Evolutionary conservation across 1,140 invertebrate species (phyloP).

Genomic region (Acromyrmex heyeri): DNA sequence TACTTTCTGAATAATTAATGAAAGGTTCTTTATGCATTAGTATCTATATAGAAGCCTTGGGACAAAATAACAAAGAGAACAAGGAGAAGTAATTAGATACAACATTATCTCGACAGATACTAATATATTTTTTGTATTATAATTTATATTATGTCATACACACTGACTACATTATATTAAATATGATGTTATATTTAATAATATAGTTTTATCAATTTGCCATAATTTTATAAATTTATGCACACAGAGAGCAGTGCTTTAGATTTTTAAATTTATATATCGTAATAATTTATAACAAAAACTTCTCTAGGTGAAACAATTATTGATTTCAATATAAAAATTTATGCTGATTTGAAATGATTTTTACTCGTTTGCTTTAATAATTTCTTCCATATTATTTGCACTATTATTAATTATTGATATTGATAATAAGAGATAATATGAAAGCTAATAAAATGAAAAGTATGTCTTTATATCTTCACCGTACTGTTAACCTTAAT

Average conservation of each 20-base stretch:
- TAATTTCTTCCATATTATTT: background rate
- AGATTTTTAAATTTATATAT: background rate
- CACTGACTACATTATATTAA: background rate
- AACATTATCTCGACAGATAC: background rate
- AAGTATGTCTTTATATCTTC: background rate
- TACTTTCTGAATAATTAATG: slow-evolving; percentile 58
- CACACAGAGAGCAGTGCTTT: background rate
- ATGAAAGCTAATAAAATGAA: background rate
- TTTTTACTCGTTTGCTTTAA: background rate
- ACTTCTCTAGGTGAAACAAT: background rate
- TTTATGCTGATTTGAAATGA: background rate
- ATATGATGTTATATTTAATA: slow-evolving; percentile 18
- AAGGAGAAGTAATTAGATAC: background rate
- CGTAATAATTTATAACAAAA: background rate
- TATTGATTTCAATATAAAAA: slow-evolving; percentile 17
- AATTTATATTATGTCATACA: background rate
- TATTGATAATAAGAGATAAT: background rate
- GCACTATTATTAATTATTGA: background rate
- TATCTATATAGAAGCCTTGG: background rate
- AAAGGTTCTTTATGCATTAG: background rate
- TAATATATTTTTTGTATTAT: background rate
- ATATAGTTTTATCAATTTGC: background rate
- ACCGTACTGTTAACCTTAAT: background rate
- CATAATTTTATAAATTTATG: background rate
- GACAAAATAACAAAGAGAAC: background rate